phyloP scores from a whole-genome alignment of 2,113 vertebrate species.

The Riparia riparia region DNA sequence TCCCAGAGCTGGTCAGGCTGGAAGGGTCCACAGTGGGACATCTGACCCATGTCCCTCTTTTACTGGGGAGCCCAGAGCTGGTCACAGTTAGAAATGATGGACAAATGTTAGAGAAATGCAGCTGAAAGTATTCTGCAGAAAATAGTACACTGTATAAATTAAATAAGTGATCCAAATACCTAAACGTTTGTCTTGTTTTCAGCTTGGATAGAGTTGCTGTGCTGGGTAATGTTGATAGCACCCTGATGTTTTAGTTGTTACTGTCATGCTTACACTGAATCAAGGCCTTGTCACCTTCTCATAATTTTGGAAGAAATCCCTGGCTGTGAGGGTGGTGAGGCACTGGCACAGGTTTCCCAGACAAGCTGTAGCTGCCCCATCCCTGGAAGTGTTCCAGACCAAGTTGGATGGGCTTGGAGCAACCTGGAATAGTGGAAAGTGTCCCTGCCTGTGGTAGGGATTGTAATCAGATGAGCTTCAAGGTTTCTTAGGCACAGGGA shows the following conservation, averaged over 20 bases:
- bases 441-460: neutral
- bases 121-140: neutral
- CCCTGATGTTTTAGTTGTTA: neutral
- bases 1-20: neutral
- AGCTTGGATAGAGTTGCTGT: neutral
- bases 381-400: neutral
- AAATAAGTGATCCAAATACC: neutral
- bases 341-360: neutral
- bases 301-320: neutral
- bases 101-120: neutral
- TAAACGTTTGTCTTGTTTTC: neutral
- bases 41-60: neutral
- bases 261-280: neutral
- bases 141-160: neutral
- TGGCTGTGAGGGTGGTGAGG: neutral
- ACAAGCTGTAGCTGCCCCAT: neutral
- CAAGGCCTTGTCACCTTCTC: neutral
- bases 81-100: neutral
- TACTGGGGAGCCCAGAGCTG: neutral
- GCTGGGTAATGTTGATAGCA: neutral
- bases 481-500: neutral
- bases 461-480: neutral
- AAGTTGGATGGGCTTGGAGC: fast-evolving
- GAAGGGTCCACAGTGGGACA: neutral
- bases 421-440: neutral